Evolutionary conservation across 1,140 invertebrate species (phyloP).

Genomic region (Tetramorium alpestre): DNA sequence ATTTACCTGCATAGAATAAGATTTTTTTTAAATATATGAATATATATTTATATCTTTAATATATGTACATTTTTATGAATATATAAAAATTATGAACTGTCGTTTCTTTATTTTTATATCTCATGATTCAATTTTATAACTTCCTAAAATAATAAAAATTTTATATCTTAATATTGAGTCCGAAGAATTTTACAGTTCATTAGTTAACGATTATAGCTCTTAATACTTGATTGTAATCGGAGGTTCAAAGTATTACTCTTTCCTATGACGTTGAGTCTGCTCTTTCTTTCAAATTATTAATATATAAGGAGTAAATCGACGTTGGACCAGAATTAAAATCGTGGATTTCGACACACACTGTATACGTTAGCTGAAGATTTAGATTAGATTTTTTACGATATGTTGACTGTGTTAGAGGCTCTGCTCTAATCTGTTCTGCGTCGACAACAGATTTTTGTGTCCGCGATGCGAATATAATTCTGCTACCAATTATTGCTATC

Average conservation of each 20-base stretch:
- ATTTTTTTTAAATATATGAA: too few relatives aligned
- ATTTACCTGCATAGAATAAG: background rate
- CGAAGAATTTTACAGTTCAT: background rate
- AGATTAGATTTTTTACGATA: constrained; percentile 42
- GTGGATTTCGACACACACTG: background rate
- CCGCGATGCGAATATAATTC: constrained; percentile 39
- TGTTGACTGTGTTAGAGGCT: constrained; percentile 38
- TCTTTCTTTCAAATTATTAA: background rate
- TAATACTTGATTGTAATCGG: background rate
- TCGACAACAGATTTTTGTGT: background rate
- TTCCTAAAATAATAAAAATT: background rate
- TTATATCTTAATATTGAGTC: background rate
- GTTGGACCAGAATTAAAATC: background rate
- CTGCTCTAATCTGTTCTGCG: constrained; percentile 9
- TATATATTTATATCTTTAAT: background rate
- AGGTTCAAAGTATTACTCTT: constrained; percentile 3
- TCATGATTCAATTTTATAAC: background rate
- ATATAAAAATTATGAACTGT: background rate
- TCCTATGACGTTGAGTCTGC: background rate
- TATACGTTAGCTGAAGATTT: constrained; percentile 6
- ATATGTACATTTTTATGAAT: background rate
- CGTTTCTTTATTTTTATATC: background rate
- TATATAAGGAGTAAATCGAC: background rate
- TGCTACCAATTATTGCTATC: constrained; percentile 71
- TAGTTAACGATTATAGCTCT: background rate